Percentiles rank a stretch among this genome's conserved stretches.
phyloP scores from a whole-genome alignment of 2,888 invertebrate genomes.

The Morpho helenor region DNA sequence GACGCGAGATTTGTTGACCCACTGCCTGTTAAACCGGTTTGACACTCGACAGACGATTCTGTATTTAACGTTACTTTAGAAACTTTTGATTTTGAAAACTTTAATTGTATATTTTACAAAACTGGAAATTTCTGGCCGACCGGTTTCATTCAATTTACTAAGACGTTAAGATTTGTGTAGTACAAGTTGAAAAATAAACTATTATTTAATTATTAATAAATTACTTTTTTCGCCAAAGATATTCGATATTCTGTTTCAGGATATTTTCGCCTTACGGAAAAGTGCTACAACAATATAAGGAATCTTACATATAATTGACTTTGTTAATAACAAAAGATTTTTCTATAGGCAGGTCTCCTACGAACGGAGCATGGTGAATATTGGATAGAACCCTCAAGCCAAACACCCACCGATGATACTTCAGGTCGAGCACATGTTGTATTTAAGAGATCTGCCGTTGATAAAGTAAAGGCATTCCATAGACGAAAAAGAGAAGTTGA shows the following conservation, averaged over 20 bases:
- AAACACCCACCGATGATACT: slow-evolving; percentile 54
- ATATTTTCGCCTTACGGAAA: too few relatives aligned
- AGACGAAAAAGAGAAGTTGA: slow-evolving; percentile 55
- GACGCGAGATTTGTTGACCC: slow-evolving; percentile 58
- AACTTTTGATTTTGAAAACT: slow-evolving; percentile 28
- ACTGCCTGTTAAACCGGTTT: slow-evolving; percentile 56
- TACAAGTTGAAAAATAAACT: too few relatives aligned
- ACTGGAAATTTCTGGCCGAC: too few relatives aligned
- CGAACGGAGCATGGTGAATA: slow-evolving; percentile 83
- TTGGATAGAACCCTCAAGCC: slow-evolving; percentile 85
- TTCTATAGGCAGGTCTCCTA: slow-evolving; percentile 82
- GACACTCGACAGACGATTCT: slow-evolving; percentile 48
- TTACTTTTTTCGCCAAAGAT: too few relatives aligned
- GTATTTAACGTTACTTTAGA: slow-evolving; percentile 43
- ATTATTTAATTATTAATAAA: too few relatives aligned
- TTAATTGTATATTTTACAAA: neutral
- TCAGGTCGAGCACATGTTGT: slow-evolving; percentile 82
- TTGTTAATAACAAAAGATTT: neutral
- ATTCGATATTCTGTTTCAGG: too few relatives aligned
- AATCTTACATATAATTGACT: too few relatives aligned
- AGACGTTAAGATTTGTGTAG: neutral
- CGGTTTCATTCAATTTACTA: neutral
- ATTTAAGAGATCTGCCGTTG: slow-evolving; percentile 83
- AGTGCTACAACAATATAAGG: too few relatives aligned
- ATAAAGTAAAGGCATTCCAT: slow-evolving; percentile 61